phyloP scores from a whole-genome alignment of 1,140 invertebrate species.

The Diabrotica undecimpunctata region DNA sequence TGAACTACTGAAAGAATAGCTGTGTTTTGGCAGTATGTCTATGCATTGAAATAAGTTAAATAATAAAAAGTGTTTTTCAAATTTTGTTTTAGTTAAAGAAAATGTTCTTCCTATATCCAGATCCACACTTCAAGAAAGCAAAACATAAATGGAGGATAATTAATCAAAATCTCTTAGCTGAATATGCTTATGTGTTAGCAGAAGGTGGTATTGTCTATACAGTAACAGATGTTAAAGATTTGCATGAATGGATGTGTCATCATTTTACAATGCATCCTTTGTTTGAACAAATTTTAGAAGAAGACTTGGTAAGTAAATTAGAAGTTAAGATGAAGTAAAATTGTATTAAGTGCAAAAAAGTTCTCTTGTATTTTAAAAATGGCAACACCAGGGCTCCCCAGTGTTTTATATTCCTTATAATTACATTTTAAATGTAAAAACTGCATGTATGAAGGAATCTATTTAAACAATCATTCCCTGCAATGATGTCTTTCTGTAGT shows the following conservation, averaged over 20 bases:
- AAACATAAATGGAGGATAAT: slow-evolving; percentile 99
- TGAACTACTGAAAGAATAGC: no score
- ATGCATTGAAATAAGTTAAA: background rate
- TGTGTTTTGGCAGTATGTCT: no score
- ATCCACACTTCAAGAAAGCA: slow-evolving; percentile 98
- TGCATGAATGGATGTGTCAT: slow-evolving; percentile 95
- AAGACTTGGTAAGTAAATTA: slow-evolving; percentile 65
- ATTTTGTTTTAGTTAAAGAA: slow-evolving; percentile 78
- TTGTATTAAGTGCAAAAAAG: background rate
- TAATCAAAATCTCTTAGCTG: slow-evolving; percentile 85
- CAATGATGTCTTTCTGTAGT: no score
- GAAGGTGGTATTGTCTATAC: slow-evolving; percentile 89
- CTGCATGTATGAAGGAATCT: no score
- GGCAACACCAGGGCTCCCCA: no score
- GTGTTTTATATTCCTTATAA: no score
- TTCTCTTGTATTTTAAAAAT: no score
- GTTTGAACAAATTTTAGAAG: slow-evolving; percentile 71
- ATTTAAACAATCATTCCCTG: no score
- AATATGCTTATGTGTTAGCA: slow-evolving; percentile 93
- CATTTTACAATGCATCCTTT: slow-evolving; percentile 91
- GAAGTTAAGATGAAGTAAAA: background rate
- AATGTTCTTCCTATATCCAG: slow-evolving; percentile 99
- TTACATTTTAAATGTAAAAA: no score
- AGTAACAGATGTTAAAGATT: slow-evolving; percentile 95
- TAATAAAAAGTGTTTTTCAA: background rate